Evolutionary conservation across 1,140 invertebrate species (phyloP).

Genomic region (Cydia fagiglandana): DNA sequence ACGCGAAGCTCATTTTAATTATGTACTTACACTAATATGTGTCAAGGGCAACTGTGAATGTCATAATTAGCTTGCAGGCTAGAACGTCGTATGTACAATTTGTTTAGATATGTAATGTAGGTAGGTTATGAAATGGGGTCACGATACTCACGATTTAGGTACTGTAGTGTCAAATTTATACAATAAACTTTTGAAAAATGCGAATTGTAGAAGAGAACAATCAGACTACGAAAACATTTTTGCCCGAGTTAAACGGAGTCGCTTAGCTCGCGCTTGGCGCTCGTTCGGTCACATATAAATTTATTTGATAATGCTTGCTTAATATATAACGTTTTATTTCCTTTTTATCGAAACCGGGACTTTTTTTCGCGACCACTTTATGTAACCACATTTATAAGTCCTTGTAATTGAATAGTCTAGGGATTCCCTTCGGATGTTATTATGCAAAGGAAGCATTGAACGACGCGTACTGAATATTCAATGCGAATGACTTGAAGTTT

Average conservation of each 20-base stretch:
- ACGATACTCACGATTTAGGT: no score
- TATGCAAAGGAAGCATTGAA: not conserved
- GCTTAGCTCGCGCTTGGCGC: not conserved
- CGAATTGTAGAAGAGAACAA: constrained; percentile 40
- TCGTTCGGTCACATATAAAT: constrained; percentile 1
- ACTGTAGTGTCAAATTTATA: no score
- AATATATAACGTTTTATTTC: no score
- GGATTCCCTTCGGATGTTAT: not conserved
- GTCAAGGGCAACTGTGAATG: constrained; percentile 2
- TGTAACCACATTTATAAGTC: not conserved
- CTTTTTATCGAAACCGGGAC: not conserved
- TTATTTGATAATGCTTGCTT: no score
- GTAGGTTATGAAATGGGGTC: no score
- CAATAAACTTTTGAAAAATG: no score
- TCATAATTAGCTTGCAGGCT: not conserved
- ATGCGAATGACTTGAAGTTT: not conserved
- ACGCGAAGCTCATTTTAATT: constrained; percentile 66
- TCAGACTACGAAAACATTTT: no score
- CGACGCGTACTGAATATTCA: not conserved
- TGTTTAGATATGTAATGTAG: no score
- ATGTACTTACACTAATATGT: not conserved
- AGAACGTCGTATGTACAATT: not conserved
- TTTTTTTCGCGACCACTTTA: not conserved
- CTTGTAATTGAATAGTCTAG: not conserved
- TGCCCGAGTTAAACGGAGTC: constrained; percentile 38